phyloP scores from a whole-genome alignment of 2,113 vertebrate species.

The Turdus rufiventris region DNA sequence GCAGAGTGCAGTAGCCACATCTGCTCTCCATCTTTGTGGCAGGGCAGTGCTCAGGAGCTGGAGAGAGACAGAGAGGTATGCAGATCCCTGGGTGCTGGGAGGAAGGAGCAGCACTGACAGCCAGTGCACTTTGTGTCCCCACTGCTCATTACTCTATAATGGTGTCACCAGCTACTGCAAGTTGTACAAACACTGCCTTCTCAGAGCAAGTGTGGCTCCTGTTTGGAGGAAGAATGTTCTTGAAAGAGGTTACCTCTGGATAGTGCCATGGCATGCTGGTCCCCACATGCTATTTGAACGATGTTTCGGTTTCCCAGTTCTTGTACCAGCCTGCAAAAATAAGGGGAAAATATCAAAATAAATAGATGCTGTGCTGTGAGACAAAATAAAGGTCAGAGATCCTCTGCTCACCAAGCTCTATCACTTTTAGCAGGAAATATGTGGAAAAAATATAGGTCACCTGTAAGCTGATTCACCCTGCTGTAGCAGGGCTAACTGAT shows the following conservation, averaged over 20 bases:
- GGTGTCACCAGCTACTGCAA: not conserved
- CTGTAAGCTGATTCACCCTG: not conserved
- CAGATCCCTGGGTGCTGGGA: not conserved
- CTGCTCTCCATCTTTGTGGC: not conserved
- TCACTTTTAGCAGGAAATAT: not conserved
- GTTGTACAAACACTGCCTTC: not conserved
- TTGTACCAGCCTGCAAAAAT: slow-evolving; percentile 43
- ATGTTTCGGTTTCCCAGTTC: slow-evolving; percentile 34
- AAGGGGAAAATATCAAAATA: not conserved
- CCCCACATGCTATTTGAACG: slow-evolving; percentile 74
- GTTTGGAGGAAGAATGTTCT: not conserved
- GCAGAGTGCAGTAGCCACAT: fast-evolving
- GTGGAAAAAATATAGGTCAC: not conserved
- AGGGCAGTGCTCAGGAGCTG: not conserved
- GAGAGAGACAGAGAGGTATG: not conserved
- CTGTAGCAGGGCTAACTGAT: not conserved
- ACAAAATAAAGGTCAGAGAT: not conserved
- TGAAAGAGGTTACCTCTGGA: slow-evolving; percentile 65
- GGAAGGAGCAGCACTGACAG: not conserved
- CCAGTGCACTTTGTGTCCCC: not conserved
- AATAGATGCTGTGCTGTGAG: not conserved
- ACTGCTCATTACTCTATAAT: not conserved
- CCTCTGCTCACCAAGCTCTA: not conserved
- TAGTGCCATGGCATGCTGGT: slow-evolving; percentile 70
- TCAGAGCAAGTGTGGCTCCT: not conserved